These are phyloP conservation scores for Carcinoscorpius rotundicauda DNA, from an alignment of 1,140 invertebrate genomes.

Conservation along the genomic window DNA sequence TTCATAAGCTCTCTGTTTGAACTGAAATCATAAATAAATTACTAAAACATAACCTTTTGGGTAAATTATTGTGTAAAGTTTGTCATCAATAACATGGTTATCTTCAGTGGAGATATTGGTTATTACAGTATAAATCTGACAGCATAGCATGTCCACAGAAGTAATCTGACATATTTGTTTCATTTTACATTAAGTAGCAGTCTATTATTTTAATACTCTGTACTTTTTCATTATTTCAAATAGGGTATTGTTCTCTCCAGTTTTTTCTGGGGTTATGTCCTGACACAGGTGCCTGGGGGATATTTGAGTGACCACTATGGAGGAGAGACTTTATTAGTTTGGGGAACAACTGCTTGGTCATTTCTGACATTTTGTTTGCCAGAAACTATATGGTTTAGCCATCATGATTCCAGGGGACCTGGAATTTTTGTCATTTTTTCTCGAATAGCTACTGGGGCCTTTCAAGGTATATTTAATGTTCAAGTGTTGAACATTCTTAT, in stretches of 20 bases:
- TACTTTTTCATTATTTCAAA: too few relatives aligned
- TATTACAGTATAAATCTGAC: too few relatives aligned
- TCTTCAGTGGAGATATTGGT: too few relatives aligned
- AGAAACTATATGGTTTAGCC: conserved; percentile 41
- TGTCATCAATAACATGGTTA: too few relatives aligned
- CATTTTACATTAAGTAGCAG: too few relatives aligned
- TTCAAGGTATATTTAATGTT: conserved; percentile 42
- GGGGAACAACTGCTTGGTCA: conserved; percentile 52
- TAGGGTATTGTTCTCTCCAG: conserved; percentile 53
- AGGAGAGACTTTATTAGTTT: conserved; percentile 50
- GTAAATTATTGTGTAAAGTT: too few relatives aligned
- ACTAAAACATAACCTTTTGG: too few relatives aligned
- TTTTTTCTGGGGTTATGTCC: conserved; percentile 64
- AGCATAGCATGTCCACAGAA: too few relatives aligned
- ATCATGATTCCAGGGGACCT: conserved; percentile 41
- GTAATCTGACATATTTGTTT: too few relatives aligned
- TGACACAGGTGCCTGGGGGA: conserved; percentile 55
- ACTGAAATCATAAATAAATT: too few relatives aligned
- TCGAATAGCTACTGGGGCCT: conserved; percentile 50
- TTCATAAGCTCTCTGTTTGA: too few relatives aligned
- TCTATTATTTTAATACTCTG: too few relatives aligned
- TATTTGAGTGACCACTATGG: conserved; percentile 54
- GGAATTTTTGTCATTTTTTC: conserved; percentile 43
- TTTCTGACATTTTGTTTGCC: conserved; percentile 53
- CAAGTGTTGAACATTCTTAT: background rate